A percentile compares a stretch with the other conserved stretches of the same genome.
Evolutionary conservation across 2,113 vertebrate species (phyloP).

Genomic region (Thinocorus orbignyianus): DNA sequence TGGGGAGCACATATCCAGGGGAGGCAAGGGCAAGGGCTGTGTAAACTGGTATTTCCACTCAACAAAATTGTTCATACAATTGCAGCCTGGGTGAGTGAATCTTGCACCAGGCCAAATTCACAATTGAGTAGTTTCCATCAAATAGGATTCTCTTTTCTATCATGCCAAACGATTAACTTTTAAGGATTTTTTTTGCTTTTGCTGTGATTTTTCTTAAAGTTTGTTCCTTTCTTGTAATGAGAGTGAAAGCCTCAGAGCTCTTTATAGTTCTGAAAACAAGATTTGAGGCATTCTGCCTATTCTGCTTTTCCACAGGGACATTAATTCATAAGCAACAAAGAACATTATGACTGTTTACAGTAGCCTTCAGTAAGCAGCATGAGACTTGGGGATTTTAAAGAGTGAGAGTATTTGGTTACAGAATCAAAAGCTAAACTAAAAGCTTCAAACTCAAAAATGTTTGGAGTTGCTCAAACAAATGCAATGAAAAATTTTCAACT

Average conservation of each 20-base stretch:
- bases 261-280: slow-evolving; percentile 14
- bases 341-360: slow-evolving; percentile 37
- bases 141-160: background rate
- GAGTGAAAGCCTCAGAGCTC: background rate
- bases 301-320: background rate
- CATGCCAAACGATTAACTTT: background rate
- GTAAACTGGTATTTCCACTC: background rate
- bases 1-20: background rate
- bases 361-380: background rate
- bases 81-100: background rate
- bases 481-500: background rate
- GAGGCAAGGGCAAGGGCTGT: background rate
- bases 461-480: slow-evolving; percentile 12
- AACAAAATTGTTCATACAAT: background rate
- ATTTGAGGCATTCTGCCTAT: slow-evolving; percentile 1
- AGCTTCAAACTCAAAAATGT: background rate
- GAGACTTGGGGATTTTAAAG: slow-evolving; percentile 1
- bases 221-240: slow-evolving; percentile 3
- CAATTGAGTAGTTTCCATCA: background rate
- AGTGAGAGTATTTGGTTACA: slow-evolving; percentile 6
- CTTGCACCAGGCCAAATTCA: background rate
- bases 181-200: background rate
- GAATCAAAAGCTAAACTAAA: slow-evolving; percentile 26
- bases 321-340: slow-evolving; percentile 28
- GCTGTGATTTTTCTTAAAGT: background rate